phyloP scores from a whole-genome alignment of 2,888 invertebrate species.

The Cheilosia soror region DNA sequence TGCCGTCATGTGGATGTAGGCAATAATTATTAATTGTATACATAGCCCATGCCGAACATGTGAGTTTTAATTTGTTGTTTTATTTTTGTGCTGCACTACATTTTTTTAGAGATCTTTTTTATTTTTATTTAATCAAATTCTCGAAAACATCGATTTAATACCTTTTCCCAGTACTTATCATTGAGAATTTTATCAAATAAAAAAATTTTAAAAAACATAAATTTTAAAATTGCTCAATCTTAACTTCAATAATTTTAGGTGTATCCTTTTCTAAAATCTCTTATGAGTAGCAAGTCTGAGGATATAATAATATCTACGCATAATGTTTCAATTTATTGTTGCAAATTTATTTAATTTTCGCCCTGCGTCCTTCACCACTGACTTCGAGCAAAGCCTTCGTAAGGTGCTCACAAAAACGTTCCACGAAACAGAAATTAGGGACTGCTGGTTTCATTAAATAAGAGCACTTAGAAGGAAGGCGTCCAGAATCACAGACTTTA shows the following conservation, averaged over 20 bases:
- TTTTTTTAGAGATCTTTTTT: neutral
- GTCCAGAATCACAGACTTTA: conserved; percentile 1
- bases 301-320: conserved; percentile 13
- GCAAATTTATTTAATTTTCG: conserved; percentile 22
- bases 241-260: conserved; percentile 9
- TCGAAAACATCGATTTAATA: neutral
- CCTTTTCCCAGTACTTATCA: neutral
- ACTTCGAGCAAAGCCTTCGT: conserved; percentile 21
- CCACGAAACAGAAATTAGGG: too few relatives aligned
- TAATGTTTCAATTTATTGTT: conserved; percentile 33
- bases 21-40: conserved; percentile 8
- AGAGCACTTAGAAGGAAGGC: conserved; percentile 28
- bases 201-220: neutral
- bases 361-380: conserved; percentile 27
- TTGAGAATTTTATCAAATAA: conserved; percentile 1
- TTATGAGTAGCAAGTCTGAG: conserved; percentile 30
- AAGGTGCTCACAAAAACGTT: conserved; percentile 9
- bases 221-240: neutral
- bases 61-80: too few relatives aligned
- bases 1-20: conserved; percentile 31
- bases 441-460: conserved; percentile 19
- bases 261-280: conserved; percentile 27
- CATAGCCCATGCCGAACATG: neutral
- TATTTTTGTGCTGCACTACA: too few relatives aligned
- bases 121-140: conserved; percentile 5